Percentiles rank a stretch among this genome's conserved stretches.
Conservation (phyloP, 2,888 invertebrate genomes). For the Cryptophagus acutangulus region DNA sequence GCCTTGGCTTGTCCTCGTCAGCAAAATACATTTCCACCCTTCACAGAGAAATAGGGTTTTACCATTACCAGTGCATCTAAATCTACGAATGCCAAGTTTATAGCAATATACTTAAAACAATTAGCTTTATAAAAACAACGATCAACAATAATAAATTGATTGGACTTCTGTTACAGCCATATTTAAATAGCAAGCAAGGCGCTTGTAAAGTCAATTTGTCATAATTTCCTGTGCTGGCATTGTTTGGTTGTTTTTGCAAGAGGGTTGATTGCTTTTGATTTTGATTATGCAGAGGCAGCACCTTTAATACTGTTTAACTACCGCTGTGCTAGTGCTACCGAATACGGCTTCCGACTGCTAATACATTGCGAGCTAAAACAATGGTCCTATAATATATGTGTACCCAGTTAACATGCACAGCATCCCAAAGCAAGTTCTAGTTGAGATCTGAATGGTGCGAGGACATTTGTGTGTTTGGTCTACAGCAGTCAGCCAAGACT, state of each 20-base stretch:
- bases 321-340: conserved; percentile 21
- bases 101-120: too few species aligned
- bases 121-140: too few species aligned
- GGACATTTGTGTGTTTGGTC: conserved; percentile 34
- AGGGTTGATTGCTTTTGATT: conserved; percentile 2
- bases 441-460: background rate
- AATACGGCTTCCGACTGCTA: conserved; percentile 26
- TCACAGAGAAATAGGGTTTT: too few species aligned
- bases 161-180: too few species aligned
- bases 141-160: too few species aligned
- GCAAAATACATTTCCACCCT: conserved; percentile 19
- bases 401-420: conserved; percentile 39
- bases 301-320: conserved; percentile 15
- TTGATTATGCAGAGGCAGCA: background rate
- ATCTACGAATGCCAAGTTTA: too few species aligned
- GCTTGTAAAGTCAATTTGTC: too few species aligned
- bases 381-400: conserved; percentile 42
- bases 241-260: too few species aligned
- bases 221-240: too few species aligned
- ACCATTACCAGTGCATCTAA: too few species aligned
- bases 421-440: background rate
- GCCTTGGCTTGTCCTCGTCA: conserved; percentile 18
- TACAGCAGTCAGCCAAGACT: conserved; percentile 41
- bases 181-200: too few species aligned
- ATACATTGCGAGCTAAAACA: conserved; percentile 43